Conservation (phyloP, 53 echinoderm and acorn worm genomes). For the Holothuria scabra region DNA sequence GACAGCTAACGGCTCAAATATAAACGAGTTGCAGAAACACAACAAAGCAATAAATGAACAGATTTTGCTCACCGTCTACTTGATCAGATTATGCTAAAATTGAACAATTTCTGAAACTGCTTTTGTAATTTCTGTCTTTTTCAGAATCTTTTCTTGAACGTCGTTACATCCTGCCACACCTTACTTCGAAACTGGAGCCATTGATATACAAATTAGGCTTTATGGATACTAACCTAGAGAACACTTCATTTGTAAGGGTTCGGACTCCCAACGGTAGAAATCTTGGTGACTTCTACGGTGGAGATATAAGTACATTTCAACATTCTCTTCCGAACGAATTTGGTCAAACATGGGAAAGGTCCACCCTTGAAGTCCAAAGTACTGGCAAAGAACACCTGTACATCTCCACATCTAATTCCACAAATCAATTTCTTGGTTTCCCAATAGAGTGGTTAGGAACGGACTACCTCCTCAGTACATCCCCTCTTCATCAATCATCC, state of each 20-base stretch:
- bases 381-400: background rate
- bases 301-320: background rate
- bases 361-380: constrained; percentile 12
- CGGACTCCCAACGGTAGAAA: background rate
- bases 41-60: too few relatives aligned
- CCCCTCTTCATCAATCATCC: background rate
- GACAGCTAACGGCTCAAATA: too few relatives aligned
- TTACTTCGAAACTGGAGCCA: background rate
- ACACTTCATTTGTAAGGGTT: background rate
- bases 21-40: too few relatives aligned
- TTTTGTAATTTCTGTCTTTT: background rate
- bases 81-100: too few relatives aligned
- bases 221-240: constrained; percentile 1
- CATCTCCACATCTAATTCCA: background rate
- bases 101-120: too few relatives aligned
- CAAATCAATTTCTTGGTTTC: background rate
- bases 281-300: background rate
- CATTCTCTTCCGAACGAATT: background rate
- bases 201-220: constrained; percentile 1
- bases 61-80: too few relatives aligned
- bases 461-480: background rate
- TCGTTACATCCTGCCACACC: background rate
- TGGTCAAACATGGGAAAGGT: background rate
- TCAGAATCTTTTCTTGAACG: background rate
- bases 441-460: constrained; percentile 22